Base-by-base conservation (phyloP, 2,888 invertebrate genomes). In the Pollenia angustigena region DNA sequence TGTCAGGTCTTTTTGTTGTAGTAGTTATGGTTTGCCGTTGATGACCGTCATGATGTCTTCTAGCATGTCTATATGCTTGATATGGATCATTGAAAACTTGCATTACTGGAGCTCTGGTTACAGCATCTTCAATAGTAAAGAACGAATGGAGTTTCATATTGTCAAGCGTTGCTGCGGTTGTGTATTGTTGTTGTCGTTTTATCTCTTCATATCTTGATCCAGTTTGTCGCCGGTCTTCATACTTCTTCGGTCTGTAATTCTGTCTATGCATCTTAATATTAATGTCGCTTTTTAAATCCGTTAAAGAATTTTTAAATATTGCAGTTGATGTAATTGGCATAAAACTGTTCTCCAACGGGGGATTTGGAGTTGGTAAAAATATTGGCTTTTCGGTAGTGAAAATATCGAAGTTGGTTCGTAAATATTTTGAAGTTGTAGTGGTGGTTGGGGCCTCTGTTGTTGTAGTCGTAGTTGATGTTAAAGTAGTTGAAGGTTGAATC, bases 61-160 rank as follows among this genome's bases (percentile, higher is more conserved):
- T 81, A 42, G 87, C 87, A 81, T 87, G 87, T 54, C 68, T 78
- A 74, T 81, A 84, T 44, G 87, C 87, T 84, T 84, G 81, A 50
- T 78, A 81, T 32, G 87, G 87, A 78, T 87, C 78, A 78, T 87
- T 87, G 56, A 87, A 87, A 56, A 87, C 72, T 58, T 87, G 83
- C 72, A 81, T 87, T 78, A 58, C 50, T 16, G 87, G 78, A 23
- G 84, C 54, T 40, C 76, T 78, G 4, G 87, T 87, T 56, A 87
- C 81, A 50, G 87, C 87, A 84, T 87, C 87, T 64, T 87, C 87
- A 16, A 87, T 66, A 7, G 87, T 87, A 52, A 87, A 87, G 46
- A 87, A 87, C 68, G 74, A 81, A 64, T 87, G 84, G 48, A 80
- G 46, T 80, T 85, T 85, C 84, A 62, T 75, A 68, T 68, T 52